Percentiles rank a stretch among this genome's conserved stretches.
These are phyloP conservation scores for Rhagoletis zephyria DNA, from an alignment of 1,140 invertebrate species.

Conservation along the genomic window DNA sequence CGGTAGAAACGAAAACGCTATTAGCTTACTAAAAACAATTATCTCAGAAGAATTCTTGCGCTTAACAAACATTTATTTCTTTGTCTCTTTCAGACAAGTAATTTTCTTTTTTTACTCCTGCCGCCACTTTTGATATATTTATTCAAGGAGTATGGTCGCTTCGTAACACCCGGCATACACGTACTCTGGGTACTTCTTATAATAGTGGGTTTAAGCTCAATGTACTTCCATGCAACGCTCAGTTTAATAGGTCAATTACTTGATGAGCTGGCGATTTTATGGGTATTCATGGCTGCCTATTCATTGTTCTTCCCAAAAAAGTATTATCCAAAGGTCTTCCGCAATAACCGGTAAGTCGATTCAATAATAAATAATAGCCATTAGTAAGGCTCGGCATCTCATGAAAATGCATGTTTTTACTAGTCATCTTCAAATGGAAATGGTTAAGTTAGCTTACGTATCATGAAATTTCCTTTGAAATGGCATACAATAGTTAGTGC, in stretches of 20 bases:
- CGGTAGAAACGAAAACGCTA: no score
- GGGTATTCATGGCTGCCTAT: slow-evolving; percentile 85
- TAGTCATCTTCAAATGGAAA: no score
- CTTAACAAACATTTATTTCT: slow-evolving; percentile 35
- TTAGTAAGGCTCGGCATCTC: no score
- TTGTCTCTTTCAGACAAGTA: slow-evolving; percentile 80
- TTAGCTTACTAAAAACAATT: no score
- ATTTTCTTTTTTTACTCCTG: slow-evolving; percentile 83
- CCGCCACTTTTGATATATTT: slow-evolving; percentile 84
- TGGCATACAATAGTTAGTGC: no score
- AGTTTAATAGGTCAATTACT: slow-evolving; percentile 85
- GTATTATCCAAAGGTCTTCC: slow-evolving; percentile 80
- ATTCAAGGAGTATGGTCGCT: slow-evolving; percentile 82
- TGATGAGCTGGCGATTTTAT: slow-evolving; percentile 86
- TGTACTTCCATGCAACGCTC: slow-evolving; percentile 88
- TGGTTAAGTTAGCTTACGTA: no score
- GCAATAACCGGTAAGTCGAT: slow-evolving; percentile 77
- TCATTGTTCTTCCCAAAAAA: slow-evolving; percentile 82
- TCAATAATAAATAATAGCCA: no score
- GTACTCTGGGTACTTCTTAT: slow-evolving; percentile 84
- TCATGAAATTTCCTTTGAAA: no score
- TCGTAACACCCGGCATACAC: slow-evolving; percentile 84
- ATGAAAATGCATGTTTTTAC: no score
- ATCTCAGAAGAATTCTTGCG: no score
- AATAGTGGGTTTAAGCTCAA: slow-evolving; percentile 84